phyloP scores from a whole-genome alignment of 2,113 vertebrate species.

The Cathartes aura region DNA sequence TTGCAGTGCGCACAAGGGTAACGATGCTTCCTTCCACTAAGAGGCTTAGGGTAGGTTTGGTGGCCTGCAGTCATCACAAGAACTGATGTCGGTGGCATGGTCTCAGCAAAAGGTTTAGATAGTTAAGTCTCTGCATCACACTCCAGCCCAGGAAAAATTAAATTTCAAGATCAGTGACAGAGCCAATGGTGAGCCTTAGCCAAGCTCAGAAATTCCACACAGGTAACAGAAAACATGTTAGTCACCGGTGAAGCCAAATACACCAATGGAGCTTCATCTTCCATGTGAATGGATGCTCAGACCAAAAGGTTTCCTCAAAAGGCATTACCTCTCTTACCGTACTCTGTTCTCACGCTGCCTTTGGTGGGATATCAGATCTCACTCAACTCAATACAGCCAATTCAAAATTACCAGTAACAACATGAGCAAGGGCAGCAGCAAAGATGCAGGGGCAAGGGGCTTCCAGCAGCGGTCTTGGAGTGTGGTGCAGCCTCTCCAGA shows the following conservation, averaged over 20 bases:
- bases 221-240: neutral
- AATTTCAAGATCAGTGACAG: neutral
- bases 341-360: neutral
- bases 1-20: accelerated
- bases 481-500: neutral
- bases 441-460: neutral
- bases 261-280: neutral
- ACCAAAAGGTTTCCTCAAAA: neutral
- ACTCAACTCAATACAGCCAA: neutral
- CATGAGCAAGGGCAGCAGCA: neutral
- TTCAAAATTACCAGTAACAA: neutral
- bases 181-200: neutral
- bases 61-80: neutral
- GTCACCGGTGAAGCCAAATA: neutral
- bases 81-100: neutral
- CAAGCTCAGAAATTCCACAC: neutral
- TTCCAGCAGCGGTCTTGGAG: neutral
- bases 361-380: neutral
- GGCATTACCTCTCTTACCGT: neutral
- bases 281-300: neutral
- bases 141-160: neutral
- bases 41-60: neutral
- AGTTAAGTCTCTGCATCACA: neutral
- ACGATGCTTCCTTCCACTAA: neutral
- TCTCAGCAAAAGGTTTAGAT: neutral